These are phyloP conservation scores for Capreolus pygargus DNA, from an alignment of 2,113 vertebrate species.

Conservation along the genomic window DNA sequence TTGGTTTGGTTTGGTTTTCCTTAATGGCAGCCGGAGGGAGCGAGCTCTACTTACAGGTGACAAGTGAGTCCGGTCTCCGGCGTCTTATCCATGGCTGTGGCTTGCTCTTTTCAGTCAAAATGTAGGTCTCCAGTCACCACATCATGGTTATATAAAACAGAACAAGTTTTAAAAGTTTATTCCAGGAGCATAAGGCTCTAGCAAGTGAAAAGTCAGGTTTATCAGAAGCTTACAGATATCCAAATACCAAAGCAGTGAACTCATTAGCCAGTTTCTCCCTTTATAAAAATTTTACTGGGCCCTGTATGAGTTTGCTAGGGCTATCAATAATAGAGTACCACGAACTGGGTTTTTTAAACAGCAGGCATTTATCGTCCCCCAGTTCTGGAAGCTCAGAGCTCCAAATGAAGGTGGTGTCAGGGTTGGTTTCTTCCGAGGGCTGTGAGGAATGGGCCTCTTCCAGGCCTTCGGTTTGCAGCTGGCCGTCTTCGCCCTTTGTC, in stretches of 20 bases:
- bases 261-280: background rate
- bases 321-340: background rate
- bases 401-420: background rate
- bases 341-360: background rate
- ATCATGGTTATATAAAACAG: conserved; percentile 59
- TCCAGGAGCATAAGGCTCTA: conserved; percentile 41
- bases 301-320: background rate
- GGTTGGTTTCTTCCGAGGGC: background rate
- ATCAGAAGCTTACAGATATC: background rate
- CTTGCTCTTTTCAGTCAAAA: conserved; percentile 49
- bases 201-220: conserved; percentile 15
- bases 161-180: conserved; percentile 74
- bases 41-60: conserved; percentile 72
- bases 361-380: background rate
- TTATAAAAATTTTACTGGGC: background rate
- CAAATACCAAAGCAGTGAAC: background rate
- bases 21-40: conserved; percentile 19
- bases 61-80: background rate
- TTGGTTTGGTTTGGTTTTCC: background rate
- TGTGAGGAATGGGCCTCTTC: background rate
- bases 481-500: background rate
- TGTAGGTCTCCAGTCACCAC: conserved; percentile 48
- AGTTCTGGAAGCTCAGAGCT: background rate
- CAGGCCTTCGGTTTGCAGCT: background rate
- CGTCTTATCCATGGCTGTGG: background rate